Base-by-base conservation (phyloP, 2,797 vertebrate species). In the Lagodon rhomboides region DNA sequence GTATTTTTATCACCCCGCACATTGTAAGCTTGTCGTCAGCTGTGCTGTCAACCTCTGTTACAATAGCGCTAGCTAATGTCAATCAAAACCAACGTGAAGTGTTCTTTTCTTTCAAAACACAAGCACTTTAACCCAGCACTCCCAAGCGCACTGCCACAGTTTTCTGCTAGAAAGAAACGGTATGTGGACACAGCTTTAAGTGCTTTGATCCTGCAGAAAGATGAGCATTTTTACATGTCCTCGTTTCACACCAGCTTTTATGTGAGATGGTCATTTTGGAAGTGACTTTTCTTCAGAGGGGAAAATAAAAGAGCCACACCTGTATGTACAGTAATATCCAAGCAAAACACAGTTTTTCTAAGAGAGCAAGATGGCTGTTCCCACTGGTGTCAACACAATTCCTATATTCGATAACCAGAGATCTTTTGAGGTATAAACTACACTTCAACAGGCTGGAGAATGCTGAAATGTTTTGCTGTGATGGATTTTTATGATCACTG, bases 241-340 rank as follows among this genome's bases (percentile, higher is more conserved):
- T 62, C 17, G 18, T 51, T 44, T 68, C 46, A 18, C 58, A 51
- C 27, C 44, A 66, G 30, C 43, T 18, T 67, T 60, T 51, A 34
- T 68, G 27, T 68, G 55, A 75, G 49, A 55, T 63, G 55, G 56
- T 84, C 44, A 80, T 70, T 83, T 64, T 71, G 51, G 60, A 76
- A 82, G 43, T 63, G 41, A 72, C 25, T 71, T 1, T 69, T 75
- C 64, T 75, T 76, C 41, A 67, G 20, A 65, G 47, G 16, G 20
- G 60, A 11, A 79, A 75, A 66, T 44, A 5, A 58, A 25, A 63
- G n/a, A 61, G 25, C n/a, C 7, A 9, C 30, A 49, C 16, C 34
- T 69, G 23, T 54, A 62, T 74, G 16, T 60, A 38, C 10, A 38
- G 38, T 38, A 44, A 61, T 64, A 55, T 65, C 43, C 43, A 53